Evolutionary conservation across 2,113 vertebrate species (phyloP), one percentile per base, ranked within the genome.

Genomic region (Archilochus colubris): DNA sequence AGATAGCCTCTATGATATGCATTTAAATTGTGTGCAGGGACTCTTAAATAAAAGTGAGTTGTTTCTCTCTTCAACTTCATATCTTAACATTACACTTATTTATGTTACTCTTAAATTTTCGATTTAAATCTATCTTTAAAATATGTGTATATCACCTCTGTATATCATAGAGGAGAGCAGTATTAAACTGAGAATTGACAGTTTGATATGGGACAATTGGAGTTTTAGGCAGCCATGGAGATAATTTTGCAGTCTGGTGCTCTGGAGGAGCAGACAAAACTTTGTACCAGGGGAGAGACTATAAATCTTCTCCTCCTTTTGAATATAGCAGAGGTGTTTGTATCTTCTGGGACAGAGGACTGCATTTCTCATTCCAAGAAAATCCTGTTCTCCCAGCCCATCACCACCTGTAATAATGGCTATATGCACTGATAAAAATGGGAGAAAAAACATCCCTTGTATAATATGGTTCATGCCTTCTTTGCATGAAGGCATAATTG

Each of bases 31-130:
- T 72, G 57, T 59, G 57, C 28, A 36, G 33, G 48, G 9, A 59
- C 57, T 84, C 57, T 57, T 16, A 46, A 46, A 38, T 91, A 92
- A 91, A 76, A 76, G 46, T 54, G 80, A 89, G 67, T 70, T 74
- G 64, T 86, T 92, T 63, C 50, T 88, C 67, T 58, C 82, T 89
- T 88, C 69, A 57, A 25, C 44, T 93, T 88, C 84, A 18, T 89
- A 68, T 50, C 83, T 92, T 91, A 91, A 82, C n/a, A 61, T 94
- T 83, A 68, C 43, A 63, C 15, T 76, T 75, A 58, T 15, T 95
- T 66, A 86, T 88, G 69, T 46, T 92, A 73, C 86, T 82, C 50
- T 73, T 86, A 95, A 84, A 92, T 89, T 91, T 85, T 78, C 48
- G 8, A 6, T 92, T 86, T 86, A 91, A 90, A 78, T 53, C 48